These are phyloP conservation scores for Alosa sapidissima DNA, from an alignment of 2,797 vertebrate genomes.

Conservation along the genomic window DNA sequence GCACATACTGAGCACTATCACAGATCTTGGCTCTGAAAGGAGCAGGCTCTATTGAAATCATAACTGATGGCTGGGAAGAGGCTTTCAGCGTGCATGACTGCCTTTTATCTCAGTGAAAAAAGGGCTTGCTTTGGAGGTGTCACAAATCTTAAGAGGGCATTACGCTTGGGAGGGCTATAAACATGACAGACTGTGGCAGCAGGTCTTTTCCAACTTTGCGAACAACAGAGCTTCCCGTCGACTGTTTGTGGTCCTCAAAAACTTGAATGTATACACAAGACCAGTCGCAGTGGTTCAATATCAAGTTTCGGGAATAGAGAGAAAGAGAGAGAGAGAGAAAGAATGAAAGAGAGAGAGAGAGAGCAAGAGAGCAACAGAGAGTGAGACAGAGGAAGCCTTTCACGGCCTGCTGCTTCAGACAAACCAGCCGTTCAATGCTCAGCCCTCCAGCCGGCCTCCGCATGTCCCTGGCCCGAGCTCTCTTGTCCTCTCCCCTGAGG, in stretches of 20 bases:
- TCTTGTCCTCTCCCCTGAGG: background rate
- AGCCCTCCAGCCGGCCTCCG: background rate
- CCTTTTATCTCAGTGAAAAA: background rate
- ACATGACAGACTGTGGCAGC: background rate
- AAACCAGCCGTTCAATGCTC: background rate
- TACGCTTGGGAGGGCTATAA: background rate
- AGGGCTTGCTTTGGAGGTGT: background rate
- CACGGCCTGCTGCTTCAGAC: background rate
- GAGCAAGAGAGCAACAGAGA: background rate
- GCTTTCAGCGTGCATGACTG: background rate
- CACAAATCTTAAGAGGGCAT: background rate
- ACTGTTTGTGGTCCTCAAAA: background rate
- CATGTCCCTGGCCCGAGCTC: background rate
- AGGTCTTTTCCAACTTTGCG: background rate
- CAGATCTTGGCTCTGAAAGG: background rate
- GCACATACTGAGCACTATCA: background rate
- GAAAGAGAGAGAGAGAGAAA: background rate
- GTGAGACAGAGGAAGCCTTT: background rate
- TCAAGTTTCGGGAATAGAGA: background rate
- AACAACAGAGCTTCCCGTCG: background rate
- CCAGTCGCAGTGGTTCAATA: background rate
- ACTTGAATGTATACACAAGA: background rate
- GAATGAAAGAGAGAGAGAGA: background rate
- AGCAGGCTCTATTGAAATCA: background rate
- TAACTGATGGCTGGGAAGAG: background rate